Evolutionary conservation across 1,140 invertebrate genomes (phyloP), one percentile per base, ranked within the genome.

Genomic region (Drosophila lacertosa): DNA sequence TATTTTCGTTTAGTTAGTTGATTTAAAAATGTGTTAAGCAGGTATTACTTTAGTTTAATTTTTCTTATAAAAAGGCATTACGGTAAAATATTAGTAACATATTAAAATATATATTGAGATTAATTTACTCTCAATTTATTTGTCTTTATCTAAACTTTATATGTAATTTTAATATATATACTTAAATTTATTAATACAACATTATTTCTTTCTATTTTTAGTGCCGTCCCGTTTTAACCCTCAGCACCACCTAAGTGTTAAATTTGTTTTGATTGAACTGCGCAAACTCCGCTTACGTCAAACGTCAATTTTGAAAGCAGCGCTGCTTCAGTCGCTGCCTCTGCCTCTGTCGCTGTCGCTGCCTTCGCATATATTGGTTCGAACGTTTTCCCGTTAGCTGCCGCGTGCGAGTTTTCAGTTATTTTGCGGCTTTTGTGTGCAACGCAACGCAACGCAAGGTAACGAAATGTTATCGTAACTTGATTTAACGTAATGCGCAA

Each of bases 251-350:
- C 26, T 26, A 54, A 42, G 80, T 78, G 81, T 86, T 83, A 83
- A 83, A 55, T 83, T 83, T 86, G 80, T 83, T 83, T 86, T 83
- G 72, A 86, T 86, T 68, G 48, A 42, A 50, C 59, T 83, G 80
- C 80, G 80, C 80, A 83, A 50, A 76, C 76, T 72, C 80, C 51
- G 20, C 51, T 33, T 69, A 69, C 66, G 70, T 60, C 79, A 77
- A 74, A 73, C 20, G 65, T 35, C 26, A 32, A 51, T 54, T n/a
- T n/a, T 60, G 20, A 20, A 33, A 50, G 59, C 77, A 67, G 57
- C 39, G 60, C 77, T 63, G 77, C 32, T 40, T 40, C 33, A 22
- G 54, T 37, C 33, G 35, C 68, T 58, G 69, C 33, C 64, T n/a
- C 50, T n/a, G 74, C 11, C 22, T 7, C 37, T 51, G 58, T 2